Evolutionary conservation across 1,140 invertebrate species (phyloP).

Genomic region (Drosophila persimilis): DNA sequence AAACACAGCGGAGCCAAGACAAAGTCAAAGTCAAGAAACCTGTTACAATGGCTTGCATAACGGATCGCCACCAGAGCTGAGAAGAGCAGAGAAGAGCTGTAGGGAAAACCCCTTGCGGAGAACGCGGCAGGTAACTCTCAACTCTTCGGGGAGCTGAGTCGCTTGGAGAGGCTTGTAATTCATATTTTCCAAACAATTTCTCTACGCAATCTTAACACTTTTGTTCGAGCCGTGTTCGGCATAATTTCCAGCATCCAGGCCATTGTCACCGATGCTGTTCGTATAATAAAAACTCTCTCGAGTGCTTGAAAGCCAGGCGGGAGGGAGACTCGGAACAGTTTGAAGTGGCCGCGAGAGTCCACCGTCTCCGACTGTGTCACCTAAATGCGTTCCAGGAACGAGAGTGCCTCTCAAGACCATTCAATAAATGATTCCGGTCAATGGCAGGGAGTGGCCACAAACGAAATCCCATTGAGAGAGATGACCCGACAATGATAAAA

Average conservation of each 20-base stretch:
- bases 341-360: constrained; percentile 53
- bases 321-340: constrained; percentile 43
- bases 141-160: constrained; percentile 44
- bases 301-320: constrained; percentile 46
- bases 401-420: constrained; percentile 17
- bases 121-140: constrained; percentile 40
- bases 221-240: constrained; percentile 31
- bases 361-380: constrained; percentile 32
- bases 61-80: too few species aligned
- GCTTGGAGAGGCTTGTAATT: constrained; percentile 40
- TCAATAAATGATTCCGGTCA: constrained; percentile 51
- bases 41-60: constrained; percentile 51
- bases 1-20: constrained; percentile 7
- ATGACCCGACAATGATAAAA: constrained; percentile 36
- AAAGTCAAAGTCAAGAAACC: constrained; percentile 15
- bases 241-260: constrained; percentile 36
- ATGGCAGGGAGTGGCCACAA: constrained; percentile 45
- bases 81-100: too few species aligned
- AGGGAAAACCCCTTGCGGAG: constrained; percentile 29
- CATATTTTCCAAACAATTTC: constrained; percentile 65
- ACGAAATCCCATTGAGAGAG: constrained; percentile 48
- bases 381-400: constrained; percentile 50
- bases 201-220: constrained; percentile 64
- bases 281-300: constrained; percentile 37
- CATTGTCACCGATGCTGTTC: constrained; percentile 14